These are phyloP conservation scores for Chamaedrilus cognettii DNA, from an alignment of 2,888 invertebrate genomes.

Conservation along the genomic window DNA sequence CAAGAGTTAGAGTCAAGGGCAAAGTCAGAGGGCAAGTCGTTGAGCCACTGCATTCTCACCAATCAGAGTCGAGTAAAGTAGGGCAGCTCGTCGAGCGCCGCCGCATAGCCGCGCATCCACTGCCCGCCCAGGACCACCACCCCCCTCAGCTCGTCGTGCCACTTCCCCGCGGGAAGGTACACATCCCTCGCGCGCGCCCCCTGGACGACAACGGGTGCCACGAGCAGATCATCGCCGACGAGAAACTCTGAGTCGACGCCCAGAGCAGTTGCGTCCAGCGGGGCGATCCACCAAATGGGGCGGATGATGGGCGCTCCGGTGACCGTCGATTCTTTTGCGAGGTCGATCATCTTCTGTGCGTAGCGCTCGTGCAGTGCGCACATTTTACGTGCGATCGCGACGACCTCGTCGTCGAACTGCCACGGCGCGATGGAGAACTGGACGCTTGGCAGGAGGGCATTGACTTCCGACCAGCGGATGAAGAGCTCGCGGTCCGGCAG, in stretches of 20 bases:
- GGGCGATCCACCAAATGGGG: constrained; percentile 87
- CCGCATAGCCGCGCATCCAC: constrained; percentile 19
- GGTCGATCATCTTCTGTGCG: constrained; percentile 40
- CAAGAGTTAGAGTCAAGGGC: no score
- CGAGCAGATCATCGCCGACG: constrained; percentile 51
- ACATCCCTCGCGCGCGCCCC: constrained; percentile 46
- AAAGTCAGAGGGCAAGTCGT: no score
- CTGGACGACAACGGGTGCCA: constrained; percentile 51
- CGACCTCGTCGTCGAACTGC: constrained; percentile 73
- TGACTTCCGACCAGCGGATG: constrained; percentile 82
- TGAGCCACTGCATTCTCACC: no score
- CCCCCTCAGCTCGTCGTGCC: constrained; percentile 30
- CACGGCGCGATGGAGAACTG: constrained; percentile 88
- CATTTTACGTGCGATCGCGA: constrained; percentile 38
- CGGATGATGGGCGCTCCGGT: constrained; percentile 77
- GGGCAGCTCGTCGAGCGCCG: constrained; percentile 16
- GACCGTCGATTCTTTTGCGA: constrained; percentile 45
- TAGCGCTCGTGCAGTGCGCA: constrained; percentile 27
- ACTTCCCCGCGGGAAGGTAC: constrained; percentile 41
- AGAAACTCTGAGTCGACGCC: constrained; percentile 72
- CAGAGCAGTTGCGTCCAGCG: constrained; percentile 73
- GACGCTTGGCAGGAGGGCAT: constrained; percentile 88
- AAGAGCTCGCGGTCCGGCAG: constrained; percentile 62
- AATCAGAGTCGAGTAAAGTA: no score
- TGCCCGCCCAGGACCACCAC: constrained; percentile 12